Conservation (phyloP, 2,113 vertebrate species). For the Pavo muticus region DNA sequence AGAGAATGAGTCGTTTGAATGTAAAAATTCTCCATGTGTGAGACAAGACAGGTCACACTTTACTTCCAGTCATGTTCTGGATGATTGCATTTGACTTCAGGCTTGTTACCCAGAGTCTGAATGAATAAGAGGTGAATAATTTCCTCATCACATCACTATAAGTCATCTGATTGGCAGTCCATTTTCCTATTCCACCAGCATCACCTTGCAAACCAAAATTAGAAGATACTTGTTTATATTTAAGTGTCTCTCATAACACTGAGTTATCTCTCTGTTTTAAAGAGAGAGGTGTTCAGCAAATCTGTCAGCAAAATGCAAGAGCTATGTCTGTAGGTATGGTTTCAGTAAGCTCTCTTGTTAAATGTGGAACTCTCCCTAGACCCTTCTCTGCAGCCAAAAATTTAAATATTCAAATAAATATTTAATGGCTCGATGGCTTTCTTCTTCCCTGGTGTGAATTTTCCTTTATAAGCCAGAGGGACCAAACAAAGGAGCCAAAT, state of each 20-base stretch:
- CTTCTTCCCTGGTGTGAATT: constrained; percentile 37
- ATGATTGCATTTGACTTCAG: not conserved
- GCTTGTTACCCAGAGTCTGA: not conserved
- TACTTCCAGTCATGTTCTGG: not conserved
- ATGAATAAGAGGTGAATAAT: not conserved
- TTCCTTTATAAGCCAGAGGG: constrained; percentile 9
- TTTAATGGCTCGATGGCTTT: not conserved
- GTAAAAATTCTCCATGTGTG: not conserved
- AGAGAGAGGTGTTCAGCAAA: not conserved
- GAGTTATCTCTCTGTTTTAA: not conserved
- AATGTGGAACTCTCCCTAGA: not conserved
- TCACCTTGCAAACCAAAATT: not conserved
- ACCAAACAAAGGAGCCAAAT: constrained; percentile 38
- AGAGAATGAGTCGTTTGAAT: not conserved
- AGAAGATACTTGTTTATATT: not conserved
- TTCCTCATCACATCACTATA: not conserved
- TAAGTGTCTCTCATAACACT: not conserved
- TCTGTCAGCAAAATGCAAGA: not conserved
- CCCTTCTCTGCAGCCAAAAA: not conserved
- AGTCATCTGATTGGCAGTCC: not conserved
- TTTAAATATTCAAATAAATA: constrained; percentile 45
- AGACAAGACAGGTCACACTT: not conserved
- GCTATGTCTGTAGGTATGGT: not conserved
- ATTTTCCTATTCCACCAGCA: not conserved
- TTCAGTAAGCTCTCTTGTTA: constrained; percentile 22